Evolutionary conservation across 2,888 invertebrate species (phyloP).

Genomic region (Ernsta delagoae): DNA sequence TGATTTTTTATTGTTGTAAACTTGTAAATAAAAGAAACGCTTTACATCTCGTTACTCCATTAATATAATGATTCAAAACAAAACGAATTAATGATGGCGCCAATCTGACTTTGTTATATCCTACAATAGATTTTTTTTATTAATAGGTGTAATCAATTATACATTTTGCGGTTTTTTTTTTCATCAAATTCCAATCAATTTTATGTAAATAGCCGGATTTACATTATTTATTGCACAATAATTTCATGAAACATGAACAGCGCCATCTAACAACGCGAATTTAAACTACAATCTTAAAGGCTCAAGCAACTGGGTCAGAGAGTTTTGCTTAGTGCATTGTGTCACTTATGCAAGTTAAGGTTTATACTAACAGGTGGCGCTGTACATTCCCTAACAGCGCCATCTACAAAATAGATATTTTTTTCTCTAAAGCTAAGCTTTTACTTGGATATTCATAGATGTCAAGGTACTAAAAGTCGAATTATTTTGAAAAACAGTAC

Average conservation of each 20-base stretch:
- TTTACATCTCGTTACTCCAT: no score
- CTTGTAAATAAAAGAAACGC: no score
- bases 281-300: neutral
- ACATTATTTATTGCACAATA: slow-evolving; percentile 4
- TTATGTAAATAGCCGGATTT: slow-evolving; percentile 22
- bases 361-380: neutral
- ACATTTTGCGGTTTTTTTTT: slow-evolving; percentile 28
- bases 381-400: neutral
- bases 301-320: neutral
- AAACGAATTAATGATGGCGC: slow-evolving; percentile 31
- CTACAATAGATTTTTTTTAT: slow-evolving; percentile 29
- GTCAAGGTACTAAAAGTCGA: neutral
- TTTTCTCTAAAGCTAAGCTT: no score
- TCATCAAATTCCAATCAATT: slow-evolving; percentile 19
- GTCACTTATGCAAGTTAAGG: neutral
- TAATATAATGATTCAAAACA: no score
- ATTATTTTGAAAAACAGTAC: no score
- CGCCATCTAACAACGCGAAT: neutral
- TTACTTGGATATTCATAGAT: neutral
- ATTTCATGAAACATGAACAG: neutral
- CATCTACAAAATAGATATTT: neutral
- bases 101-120: slow-evolving; percentile 35
- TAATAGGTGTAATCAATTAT: slow-evolving; percentile 31
- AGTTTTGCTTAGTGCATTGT: neutral
- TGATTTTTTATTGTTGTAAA: no score